Evolutionary conservation across 2,888 invertebrate species (phyloP), one percentile per base, ranked within the genome.

Genomic region (Adelphocoris suturalis): DNA sequence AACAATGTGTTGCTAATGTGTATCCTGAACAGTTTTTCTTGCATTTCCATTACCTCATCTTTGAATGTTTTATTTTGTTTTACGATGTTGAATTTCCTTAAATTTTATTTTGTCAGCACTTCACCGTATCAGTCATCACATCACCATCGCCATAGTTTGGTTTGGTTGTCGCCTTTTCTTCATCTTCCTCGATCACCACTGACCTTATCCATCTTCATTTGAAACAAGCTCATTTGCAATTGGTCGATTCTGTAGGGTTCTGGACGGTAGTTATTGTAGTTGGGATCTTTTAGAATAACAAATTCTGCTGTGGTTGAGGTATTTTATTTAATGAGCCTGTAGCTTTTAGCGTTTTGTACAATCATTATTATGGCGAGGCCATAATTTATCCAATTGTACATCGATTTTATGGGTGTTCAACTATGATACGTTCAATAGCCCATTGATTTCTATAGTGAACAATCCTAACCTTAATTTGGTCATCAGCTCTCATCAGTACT

Each of bases 11-110:
- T 68, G 4, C 11, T 13, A 27, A 7, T 61, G 19, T 52, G 61
- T 61, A 61, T 85, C 85, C 61, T 85, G 85, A 27, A 46, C 57
- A 85, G 85, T 85, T 37, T 52, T 48, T 52, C n/a, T 12, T 52
- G 19, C 82, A 52, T 82, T 52, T 52, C 14, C 82, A 82, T 27
- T 47, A 52, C 12, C 16, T 19, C 52, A 55, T 52, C 82, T 14
- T 13, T 82, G 27, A 82, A 23, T 52, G 37, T n/a, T 46, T 9
- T 28, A n/a, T n/a, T 19, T 19, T 19, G 2, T 37, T 37, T 37
- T 4, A 37, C 7, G 37, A 61, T 78, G 9, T 48, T 47, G 4
- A 48, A 81, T 47, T 46, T 81, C 13, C 12, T 52, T 19, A 23
- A 27, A 47, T 78, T 46, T 46, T 78, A 78, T 16, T 81, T 23